Evolutionary conservation across 92 coral and sea anemone species (phyloP).

Genomic region (Bergia puertoricense): DNA sequence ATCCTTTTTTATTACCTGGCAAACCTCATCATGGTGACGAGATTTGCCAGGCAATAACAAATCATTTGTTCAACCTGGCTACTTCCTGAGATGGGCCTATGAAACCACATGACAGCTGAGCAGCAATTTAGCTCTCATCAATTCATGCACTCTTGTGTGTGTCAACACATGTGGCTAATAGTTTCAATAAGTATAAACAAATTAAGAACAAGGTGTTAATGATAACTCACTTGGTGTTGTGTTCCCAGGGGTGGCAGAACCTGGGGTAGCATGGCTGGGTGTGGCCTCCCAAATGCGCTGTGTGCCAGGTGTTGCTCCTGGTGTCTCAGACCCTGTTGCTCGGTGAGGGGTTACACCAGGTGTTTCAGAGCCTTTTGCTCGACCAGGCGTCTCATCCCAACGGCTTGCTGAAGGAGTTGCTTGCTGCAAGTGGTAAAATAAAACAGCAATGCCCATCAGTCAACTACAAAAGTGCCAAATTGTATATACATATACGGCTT

Average conservation of each 20-base stretch:
- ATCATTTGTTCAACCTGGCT: too few species aligned
- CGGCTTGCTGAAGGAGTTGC: conserved; percentile 97
- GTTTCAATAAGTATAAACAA: too few species aligned
- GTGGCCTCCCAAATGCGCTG: conserved; percentile 96
- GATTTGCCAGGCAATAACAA: too few species aligned
- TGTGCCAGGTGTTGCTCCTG: conserved; percentile 99
- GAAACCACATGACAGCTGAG: too few species aligned
- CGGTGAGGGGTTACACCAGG: conserved; percentile 94
- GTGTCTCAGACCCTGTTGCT: conserved; percentile 92
- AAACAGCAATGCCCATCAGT: neutral
- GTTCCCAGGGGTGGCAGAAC: neutral
- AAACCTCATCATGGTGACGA: too few species aligned
- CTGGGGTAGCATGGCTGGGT: conserved; percentile 66
- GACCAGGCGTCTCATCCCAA: conserved; percentile 99
- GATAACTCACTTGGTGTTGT: too few species aligned
- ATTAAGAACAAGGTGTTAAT: too few species aligned
- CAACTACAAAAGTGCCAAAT: neutral
- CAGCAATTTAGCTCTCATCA: too few species aligned
- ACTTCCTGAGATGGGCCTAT: too few species aligned
- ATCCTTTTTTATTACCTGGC: too few species aligned
- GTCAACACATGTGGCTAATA: too few species aligned
- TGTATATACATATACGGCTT: neutral
- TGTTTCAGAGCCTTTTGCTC: conserved; percentile 96
- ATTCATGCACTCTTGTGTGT: too few species aligned
- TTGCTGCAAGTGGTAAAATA: conserved; percentile 52